Percentiles rank a stretch among this genome's conserved stretches.
Evolutionary conservation across 2,888 invertebrate species (phyloP).

Genomic region (Drosophila pegasa): DNA sequence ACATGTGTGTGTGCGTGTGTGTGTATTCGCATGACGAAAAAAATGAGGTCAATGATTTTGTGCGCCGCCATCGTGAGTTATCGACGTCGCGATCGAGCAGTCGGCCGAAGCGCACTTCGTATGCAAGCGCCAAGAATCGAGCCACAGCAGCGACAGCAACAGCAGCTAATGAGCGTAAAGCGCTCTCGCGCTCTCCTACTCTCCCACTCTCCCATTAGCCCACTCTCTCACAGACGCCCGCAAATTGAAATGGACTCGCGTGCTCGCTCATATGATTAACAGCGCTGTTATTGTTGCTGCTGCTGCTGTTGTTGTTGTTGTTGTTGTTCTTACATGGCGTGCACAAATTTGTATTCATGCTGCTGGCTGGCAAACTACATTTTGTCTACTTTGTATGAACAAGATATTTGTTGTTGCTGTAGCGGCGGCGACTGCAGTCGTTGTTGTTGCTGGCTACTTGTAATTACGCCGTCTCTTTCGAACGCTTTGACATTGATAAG

Average conservation of each 20-base stretch:
- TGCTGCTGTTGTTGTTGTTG: conserved; percentile 21
- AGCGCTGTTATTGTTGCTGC: conserved; percentile 38
- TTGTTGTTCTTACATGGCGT: conserved; percentile 42
- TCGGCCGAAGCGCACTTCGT: conserved; percentile 62
- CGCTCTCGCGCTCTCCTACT: conserved; percentile 24
- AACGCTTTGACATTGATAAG: conserved; percentile 73
- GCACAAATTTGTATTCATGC: conserved; percentile 50
- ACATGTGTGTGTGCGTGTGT: conserved; percentile 22
- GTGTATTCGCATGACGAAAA: conserved; percentile 74
- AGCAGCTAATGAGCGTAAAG: conserved; percentile 55
- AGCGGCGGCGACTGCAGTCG: conserved; percentile 22
- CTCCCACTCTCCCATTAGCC: conserved; percentile 28
- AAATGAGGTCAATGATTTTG: conserved; percentile 81
- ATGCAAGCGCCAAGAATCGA: conserved; percentile 62
- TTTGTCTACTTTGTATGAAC: conserved; percentile 66
- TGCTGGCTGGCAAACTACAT: conserved; percentile 47
- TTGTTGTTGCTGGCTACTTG: conserved; percentile 31
- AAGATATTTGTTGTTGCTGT: conserved; percentile 43
- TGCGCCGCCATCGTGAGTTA: conserved; percentile 67
- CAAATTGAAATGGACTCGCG: conserved; percentile 50
- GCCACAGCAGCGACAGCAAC: conserved; percentile 23
- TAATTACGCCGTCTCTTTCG: conserved; percentile 49
- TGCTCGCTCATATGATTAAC: conserved; percentile 56
- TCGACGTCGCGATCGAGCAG: conserved; percentile 70
- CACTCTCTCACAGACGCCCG: conserved; percentile 25